These are phyloP conservation scores for Willowsia nigromaculata DNA, from an alignment of 2,888 invertebrate genomes.

Conservation along the genomic window DNA sequence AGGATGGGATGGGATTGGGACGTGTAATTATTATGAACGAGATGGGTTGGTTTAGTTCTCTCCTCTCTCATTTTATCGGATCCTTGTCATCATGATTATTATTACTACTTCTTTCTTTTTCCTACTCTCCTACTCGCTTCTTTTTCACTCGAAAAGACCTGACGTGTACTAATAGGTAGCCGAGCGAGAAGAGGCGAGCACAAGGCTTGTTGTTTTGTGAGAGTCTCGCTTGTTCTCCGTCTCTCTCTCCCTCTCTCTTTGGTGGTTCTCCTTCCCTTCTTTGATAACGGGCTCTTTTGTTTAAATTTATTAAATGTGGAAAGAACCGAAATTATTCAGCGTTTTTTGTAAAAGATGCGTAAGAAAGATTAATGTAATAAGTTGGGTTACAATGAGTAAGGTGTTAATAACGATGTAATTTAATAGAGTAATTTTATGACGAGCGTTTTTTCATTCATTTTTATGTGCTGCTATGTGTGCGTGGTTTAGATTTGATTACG, in stretches of 20 bases:
- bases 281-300: slow-evolving; percentile 69
- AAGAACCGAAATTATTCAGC: slow-evolving; percentile 50
- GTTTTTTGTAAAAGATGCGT: slow-evolving; percentile 43
- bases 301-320: slow-evolving; percentile 68
- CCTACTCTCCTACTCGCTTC: slow-evolving; percentile 33
- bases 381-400: slow-evolving; percentile 9
- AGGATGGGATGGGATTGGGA: slow-evolving; percentile 77
- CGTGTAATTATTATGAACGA: slow-evolving; percentile 78
- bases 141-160: slow-evolving; percentile 42
- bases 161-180: slow-evolving; percentile 68
- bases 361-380: slow-evolving; percentile 47
- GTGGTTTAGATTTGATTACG: slow-evolving; percentile 51
- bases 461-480: slow-evolving; percentile 35
- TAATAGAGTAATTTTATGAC: slow-evolving; percentile 48
- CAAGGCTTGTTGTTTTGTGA: slow-evolving; percentile 1
- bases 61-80: slow-evolving; percentile 75
- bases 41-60: slow-evolving; percentile 76
- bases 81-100: slow-evolving; percentile 74
- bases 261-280: neutral
- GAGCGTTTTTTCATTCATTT: slow-evolving; percentile 49
- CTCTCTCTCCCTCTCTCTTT: neutral
- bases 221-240: neutral
- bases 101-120: slow-evolving; percentile 63
- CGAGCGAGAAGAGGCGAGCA: slow-evolving; percentile 30
- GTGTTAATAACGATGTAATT: slow-evolving; percentile 47